A percentile compares a stretch with the other conserved stretches of the same genome.
These are phyloP conservation scores for Drosophila biarmipes DNA, from an alignment of 1,140 invertebrate species.

Conservation along the genomic window DNA sequence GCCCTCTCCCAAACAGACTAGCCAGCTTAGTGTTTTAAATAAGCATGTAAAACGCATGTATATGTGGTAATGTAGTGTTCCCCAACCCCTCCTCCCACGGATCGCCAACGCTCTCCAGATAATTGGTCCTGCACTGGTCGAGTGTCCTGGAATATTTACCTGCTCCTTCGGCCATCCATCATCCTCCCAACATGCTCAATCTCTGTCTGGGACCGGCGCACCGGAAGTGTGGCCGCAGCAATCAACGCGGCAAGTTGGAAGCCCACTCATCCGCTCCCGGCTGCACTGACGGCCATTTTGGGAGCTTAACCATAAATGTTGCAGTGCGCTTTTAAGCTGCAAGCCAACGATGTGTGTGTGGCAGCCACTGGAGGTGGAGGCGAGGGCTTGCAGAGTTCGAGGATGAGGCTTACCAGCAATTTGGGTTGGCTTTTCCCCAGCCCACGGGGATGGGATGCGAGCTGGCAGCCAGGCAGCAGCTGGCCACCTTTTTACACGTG, in stretches of 20 bases:
- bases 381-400: not conserved
- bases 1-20: too few relatives aligned
- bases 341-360: conserved; percentile 29
- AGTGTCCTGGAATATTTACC: conserved; percentile 51
- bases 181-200: conserved; percentile 33
- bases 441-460: conserved; percentile 15
- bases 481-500: conserved; percentile 53
- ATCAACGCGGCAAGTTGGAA: conserved; percentile 62
- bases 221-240: conserved; percentile 76
- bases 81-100: not conserved
- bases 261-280: conserved; percentile 6
- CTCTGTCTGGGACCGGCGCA: conserved; percentile 38
- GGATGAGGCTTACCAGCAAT: conserved; percentile 69
- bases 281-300: conserved; percentile 55
- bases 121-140: conserved; percentile 66
- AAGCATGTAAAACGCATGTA: not conserved
- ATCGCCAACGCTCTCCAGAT: conserved; percentile 42
- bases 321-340: conserved; percentile 70
- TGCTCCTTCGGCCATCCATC: conserved; percentile 15
- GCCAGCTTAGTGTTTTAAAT: not conserved
- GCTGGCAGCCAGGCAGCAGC: conserved; percentile 34
- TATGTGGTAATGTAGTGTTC: too few relatives aligned
- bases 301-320: conserved; percentile 75
- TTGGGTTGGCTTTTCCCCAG: conserved; percentile 70
- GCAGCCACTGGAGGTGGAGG: not conserved